A percentile compares a stretch with the other conserved stretches of the same genome.
Evolutionary conservation across 2,113 vertebrate species (phyloP).

Genomic region (Vanacampus margaritifer): DNA sequence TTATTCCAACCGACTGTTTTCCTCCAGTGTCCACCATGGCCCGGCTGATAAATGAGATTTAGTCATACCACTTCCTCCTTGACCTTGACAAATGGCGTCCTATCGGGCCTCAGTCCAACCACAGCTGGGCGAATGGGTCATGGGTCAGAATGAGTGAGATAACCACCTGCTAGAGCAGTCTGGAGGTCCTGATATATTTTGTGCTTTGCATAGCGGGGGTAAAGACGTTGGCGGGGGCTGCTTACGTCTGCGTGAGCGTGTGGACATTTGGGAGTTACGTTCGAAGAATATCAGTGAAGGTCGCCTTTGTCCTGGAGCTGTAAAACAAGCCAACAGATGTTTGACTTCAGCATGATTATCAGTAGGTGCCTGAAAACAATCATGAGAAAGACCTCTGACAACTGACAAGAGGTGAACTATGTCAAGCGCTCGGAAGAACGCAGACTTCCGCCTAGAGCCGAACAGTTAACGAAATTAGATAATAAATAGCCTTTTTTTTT

Average conservation of each 20-base stretch:
- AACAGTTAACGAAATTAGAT: not conserved
- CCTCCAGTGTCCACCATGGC: constrained; percentile 25
- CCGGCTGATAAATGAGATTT: constrained; percentile 46
- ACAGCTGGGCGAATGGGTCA: constrained; percentile 47
- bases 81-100: constrained; percentile 51
- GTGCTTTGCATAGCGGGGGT: constrained; percentile 11
- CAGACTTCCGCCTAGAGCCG: not conserved
- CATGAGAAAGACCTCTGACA: not conserved
- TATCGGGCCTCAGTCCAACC: constrained; percentile 40
- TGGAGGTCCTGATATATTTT: constrained; percentile 22
- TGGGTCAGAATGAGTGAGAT: constrained; percentile 57
- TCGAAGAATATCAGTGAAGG: constrained; percentile 40
- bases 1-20: constrained; percentile 4
- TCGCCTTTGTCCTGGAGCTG: constrained; percentile 31
- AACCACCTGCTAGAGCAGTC: constrained; percentile 61
- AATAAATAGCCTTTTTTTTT: not conserved
- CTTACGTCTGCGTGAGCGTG: not conserved
- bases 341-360: constrained; percentile 26
- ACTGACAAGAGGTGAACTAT: not conserved
- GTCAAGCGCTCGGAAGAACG: not conserved
- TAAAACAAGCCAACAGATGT: constrained; percentile 49
- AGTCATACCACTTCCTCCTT: constrained; percentile 52
- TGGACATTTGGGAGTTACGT: constrained; percentile 24
- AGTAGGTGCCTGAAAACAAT: constrained; percentile 11
- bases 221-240: not conserved